Evolutionary conservation across 2,113 vertebrate species (phyloP).

Genomic region (Camelus bactrianus): DNA sequence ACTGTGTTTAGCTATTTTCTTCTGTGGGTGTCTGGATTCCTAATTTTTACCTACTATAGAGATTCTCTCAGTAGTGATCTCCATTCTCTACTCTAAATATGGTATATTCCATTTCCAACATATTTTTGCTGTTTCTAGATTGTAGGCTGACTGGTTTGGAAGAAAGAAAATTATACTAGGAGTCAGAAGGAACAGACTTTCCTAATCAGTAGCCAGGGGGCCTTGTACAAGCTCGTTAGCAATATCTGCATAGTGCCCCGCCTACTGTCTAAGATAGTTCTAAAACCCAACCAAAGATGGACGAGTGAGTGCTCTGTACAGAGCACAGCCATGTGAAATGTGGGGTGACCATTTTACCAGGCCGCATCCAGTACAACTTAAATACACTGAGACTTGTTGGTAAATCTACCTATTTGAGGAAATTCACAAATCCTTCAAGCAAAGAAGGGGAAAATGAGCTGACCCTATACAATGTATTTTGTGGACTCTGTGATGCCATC

Average conservation of each 20-base stretch:
- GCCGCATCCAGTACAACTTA: background rate
- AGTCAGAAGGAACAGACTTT: background rate
- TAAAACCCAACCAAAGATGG: background rate
- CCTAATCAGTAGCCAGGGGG: background rate
- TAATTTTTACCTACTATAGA: constrained; percentile 12
- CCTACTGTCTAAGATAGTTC: background rate
- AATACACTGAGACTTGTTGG: background rate
- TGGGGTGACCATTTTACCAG: background rate
- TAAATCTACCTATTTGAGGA: background rate
- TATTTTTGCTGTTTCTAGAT: constrained; percentile 50
- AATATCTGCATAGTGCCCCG: background rate
- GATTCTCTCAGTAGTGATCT: constrained; percentile 9
- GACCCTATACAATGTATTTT: background rate
- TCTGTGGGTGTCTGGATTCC: background rate
- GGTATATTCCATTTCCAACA: background rate
- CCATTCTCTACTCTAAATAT: background rate
- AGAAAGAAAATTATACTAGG: background rate
- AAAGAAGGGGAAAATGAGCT: constrained; percentile 32
- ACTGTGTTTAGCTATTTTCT: constrained; percentile 27
- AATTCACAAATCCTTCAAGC: constrained; percentile 2
- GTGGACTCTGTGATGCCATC: background rate
- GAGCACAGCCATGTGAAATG: background rate
- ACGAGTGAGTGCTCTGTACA: background rate
- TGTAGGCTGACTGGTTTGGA: constrained; percentile 10
- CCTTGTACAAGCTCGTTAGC: background rate